Evolutionary conservation across 2,888 invertebrate species (phyloP).

Genomic region (Erebia ligea): DNA sequence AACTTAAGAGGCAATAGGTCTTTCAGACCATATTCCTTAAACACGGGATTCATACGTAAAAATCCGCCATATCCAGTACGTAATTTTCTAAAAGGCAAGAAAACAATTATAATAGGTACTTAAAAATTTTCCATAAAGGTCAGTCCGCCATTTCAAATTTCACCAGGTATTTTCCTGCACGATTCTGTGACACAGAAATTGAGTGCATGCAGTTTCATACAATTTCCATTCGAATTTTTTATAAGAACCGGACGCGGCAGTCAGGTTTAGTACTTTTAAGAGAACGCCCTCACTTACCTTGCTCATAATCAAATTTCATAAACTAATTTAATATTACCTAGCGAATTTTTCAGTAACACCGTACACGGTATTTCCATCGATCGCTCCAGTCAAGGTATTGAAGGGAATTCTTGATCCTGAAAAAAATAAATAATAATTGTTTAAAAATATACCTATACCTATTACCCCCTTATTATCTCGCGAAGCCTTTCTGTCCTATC

Average conservation of each 20-base stretch:
- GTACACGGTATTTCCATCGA: constrained; percentile 96
- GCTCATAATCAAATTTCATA: background rate
- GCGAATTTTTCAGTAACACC: constrained; percentile 92
- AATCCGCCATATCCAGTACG: constrained; percentile 92
- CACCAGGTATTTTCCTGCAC: no score
- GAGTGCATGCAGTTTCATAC: no score
- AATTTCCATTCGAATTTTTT: no score
- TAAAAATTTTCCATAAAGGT: background rate
- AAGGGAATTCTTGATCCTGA: constrained; percentile 92
- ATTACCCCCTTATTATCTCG: no score
- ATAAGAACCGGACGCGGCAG: background rate
- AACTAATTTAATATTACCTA: constrained; percentile 72
- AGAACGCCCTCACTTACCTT: constrained; percentile 5
- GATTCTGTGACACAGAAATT: no score
- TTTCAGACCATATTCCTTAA: constrained; percentile 93
- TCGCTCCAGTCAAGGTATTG: constrained; percentile 92
- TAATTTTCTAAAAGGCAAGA: constrained; percentile 85
- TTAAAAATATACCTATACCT: no score
- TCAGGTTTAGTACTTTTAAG: background rate
- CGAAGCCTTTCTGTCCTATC: no score
- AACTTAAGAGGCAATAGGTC: constrained; percentile 94
- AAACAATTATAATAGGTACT: background rate
- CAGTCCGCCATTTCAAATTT: no score
- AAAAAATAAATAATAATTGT: background rate
- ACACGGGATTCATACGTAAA: constrained; percentile 94